Base-by-base conservation (phyloP, 2,797 vertebrate species). In the Epinephelus awoara region DNA sequence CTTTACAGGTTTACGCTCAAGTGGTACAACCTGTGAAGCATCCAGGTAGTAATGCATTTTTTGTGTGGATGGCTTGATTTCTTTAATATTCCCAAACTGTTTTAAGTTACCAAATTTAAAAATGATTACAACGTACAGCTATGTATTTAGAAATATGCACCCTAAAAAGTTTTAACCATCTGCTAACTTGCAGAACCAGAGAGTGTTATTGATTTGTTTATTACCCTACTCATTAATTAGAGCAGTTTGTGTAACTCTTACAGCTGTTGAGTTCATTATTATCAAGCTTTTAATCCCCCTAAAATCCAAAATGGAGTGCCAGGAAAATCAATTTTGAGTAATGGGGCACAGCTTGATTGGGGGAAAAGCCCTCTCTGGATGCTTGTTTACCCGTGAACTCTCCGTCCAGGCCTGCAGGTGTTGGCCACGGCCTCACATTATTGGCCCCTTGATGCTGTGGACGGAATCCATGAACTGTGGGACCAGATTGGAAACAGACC, bases 371-470 rank as follows among this genome's bases (percentile, higher is more conserved):
- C 52, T 44, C 76, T 73, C 27, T 85, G 79, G 73, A 86, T 71
- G 2, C 58, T 80, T 84, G 75, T 91, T 89, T 80, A 91, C 75
- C 57, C 74, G 8, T 83, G 66, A 90, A 78, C 79, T 94, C 81
- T 86, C 65, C 87, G 76, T 85, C 38, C 90, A 99, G 98, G 98
- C 64, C 96, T 98, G 90, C 91, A 95, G 83, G 96, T 99, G 89
- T 91, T 99, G 61, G 96, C 95, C 14, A 96, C 96, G 0, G 98
- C 97, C 51, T 97, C 98, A 63, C 97, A 99, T 85, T 99, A 99
- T 75, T 99, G 98, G 98, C 98, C 98, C 0, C 63, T 99, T 83
- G 97, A 97, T 87, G 93, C 87, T 0, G 97, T 98, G 94, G 97
- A 98, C 0, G 98, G 97, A 65, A 98, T 99, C 85, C 94, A 90